Base-by-base conservation (phyloP, 2,113 vertebrate species). In the Panthera uncia region DNA sequence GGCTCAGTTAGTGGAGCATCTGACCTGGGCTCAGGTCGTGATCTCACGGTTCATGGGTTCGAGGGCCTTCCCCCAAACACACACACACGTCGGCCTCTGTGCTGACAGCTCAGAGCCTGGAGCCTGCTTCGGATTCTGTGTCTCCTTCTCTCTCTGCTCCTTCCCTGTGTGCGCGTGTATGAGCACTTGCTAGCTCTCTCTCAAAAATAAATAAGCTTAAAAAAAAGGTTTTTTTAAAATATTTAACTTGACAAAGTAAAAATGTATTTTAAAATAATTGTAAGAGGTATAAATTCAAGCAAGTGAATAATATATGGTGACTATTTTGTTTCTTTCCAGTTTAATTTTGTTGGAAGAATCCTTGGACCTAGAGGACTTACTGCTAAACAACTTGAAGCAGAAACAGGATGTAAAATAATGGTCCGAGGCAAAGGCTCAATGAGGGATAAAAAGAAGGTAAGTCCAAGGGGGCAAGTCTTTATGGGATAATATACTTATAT, bases 321-420 rank as follows among this genome's bases (percentile, higher is more conserved):
- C 52, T 69, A 38, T 94, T 93, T 94, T 55, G 15, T 83, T 71
- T 57, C 29, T 71, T 57, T 25, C 19, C 89, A 99, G 99, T 99
- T 99, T 98, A 99, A 99, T 99, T 99, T 99, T 97, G 99, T 99
- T 91, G 99, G 99, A 98, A 99, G 99, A 98, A 99, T 99, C 98
- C 99, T 99, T 98, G 99, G 99, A 96, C 99, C 99, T 29, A 99
- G 99, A 97, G 99, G 99, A 98, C 99, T 99, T 98, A 99, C 99
- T 71, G 99, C 99, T 89, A 99, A 99, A 97, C 99, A 99, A 92
- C 99, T 99, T 97, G 99, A 99, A 97, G 99, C 99, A 89, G 99
- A 99, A 99, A 99, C 99, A 25, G 99, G 99, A 98, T 99, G 99
- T 98, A 99, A 99, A 98, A 99, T 99, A 93, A 99, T 99, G 99